Base-by-base conservation (phyloP, 2,888 invertebrate species). In the Desoria tigrina region DNA sequence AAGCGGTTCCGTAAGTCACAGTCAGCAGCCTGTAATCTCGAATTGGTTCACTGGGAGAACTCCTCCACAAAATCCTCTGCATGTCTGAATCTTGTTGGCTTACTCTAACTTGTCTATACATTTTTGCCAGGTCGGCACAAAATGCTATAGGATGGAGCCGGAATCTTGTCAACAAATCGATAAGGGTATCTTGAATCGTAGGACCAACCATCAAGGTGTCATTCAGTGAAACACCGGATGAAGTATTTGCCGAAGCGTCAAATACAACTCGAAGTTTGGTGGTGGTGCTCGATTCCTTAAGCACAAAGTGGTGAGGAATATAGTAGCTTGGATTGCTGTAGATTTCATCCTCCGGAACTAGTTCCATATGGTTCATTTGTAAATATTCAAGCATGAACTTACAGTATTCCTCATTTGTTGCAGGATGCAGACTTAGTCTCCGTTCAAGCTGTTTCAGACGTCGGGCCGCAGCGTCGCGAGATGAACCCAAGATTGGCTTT, bases 21-120 rank as follows among this genome's bases (percentile, higher is more conserved):
- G 77, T 78, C 2, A 55, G 56, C 2, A 78, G 66, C 2, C 63
- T 50, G 24, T 72, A 71, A 0, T 67, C 65, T 27, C 65, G 42
- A 3, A 77, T 55, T 16, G 71, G 63, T 23, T 76, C 56, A 9
- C 58, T 42, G 6, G 72, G 66, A 45, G 72, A 23, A 4, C 69
- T 59, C 21, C 78, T 60, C 80, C 80, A 80, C 3, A 81, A 50
- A 3, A 81, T 79, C 9, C 77, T 60, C 54, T 79, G 80, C 16
- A 77, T 73, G n/a, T 76, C 39, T 18, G 75, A 58, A 51, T 80
- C 77, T 1, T 69, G 65, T 0, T 64, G 54, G n/a, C 73, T 59
- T 0, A 80, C 61, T 0, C 42, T 14, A 18, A 79, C 74, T 63
- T 79, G 78, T 0, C 78, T 71, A 62, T 78, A 79, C 78, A 80